These are phyloP conservation scores for Xiphydria camelus DNA, from an alignment of 2,888 invertebrate species.

Conservation along the genomic window DNA sequence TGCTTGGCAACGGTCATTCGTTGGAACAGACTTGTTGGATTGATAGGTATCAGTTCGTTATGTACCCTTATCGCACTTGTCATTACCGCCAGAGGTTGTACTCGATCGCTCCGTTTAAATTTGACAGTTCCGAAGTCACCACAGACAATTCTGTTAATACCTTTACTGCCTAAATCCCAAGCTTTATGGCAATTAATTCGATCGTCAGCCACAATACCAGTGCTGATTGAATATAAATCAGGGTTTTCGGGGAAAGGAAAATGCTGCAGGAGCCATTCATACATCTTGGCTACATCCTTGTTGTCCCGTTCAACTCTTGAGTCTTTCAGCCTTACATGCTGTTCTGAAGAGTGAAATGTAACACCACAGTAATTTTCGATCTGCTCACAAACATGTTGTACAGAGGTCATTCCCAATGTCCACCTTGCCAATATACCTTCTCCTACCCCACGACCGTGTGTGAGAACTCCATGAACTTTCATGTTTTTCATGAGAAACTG, in stretches of 20 bases:
- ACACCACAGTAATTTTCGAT: slow-evolving; percentile 28
- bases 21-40: slow-evolving; percentile 24
- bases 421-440: slow-evolving; percentile 34
- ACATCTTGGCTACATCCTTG: slow-evolving; percentile 27
- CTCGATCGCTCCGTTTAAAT: slow-evolving; percentile 38
- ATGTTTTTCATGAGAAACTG: slow-evolving; percentile 30
- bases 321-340: slow-evolving; percentile 34
- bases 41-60: slow-evolving; percentile 15
- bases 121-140: slow-evolving; percentile 34
- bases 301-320: slow-evolving; percentile 29
- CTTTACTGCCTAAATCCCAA: slow-evolving; percentile 14
- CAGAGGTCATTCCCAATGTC: slow-evolving; percentile 32
- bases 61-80: slow-evolving; percentile 14
- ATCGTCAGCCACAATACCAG: slow-evolving; percentile 24
- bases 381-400: slow-evolving; percentile 27
- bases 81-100: slow-evolving; percentile 29
- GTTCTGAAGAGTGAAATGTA: slow-evolving; percentile 27
- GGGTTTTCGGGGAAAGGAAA: slow-evolving; percentile 30
- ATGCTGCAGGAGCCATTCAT: too few species aligned
- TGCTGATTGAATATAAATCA: slow-evolving; percentile 26
- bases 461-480: slow-evolving; percentile 33
- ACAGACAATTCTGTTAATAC: slow-evolving; percentile 27
- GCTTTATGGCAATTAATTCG: slow-evolving; percentile 20
- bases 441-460: slow-evolving; percentile 31
- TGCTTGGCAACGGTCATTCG: too few species aligned